Evolutionary conservation across 2,888 invertebrate genomes (phyloP).

Genomic region (Peribatodes rhomboidaria): DNA sequence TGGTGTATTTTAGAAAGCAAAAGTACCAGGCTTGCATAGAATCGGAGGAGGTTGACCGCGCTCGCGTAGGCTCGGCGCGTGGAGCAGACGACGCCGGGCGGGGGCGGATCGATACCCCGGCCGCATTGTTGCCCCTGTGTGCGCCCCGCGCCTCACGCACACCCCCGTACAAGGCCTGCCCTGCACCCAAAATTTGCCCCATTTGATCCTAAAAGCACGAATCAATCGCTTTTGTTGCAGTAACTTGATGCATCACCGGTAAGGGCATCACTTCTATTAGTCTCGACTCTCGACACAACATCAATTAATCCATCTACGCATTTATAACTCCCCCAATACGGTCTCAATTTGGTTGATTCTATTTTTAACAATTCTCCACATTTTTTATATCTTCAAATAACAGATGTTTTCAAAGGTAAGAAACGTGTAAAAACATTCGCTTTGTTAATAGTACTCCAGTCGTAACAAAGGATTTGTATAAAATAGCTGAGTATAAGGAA

Average conservation of each 20-base stretch:
- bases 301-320: conserved; percentile 27
- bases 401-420: conserved; percentile 33
- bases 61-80: conserved; percentile 69
- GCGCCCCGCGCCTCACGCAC: conserved; percentile 58
- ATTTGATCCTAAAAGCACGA: conserved; percentile 80
- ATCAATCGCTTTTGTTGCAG: conserved; percentile 84
- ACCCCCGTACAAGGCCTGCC: conserved; percentile 68
- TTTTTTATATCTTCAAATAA: conserved; percentile 15
- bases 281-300: conserved; percentile 25
- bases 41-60: conserved; percentile 60
- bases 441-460: conserved; percentile 27
- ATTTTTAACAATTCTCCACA: conserved; percentile 23
- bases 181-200: conserved; percentile 81
- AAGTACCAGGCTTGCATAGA: conserved; percentile 79
- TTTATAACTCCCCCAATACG: conserved; percentile 26
- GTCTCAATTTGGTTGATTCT: conserved; percentile 30
- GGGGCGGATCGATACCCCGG: conserved; percentile 82
- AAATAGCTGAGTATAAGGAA: conserved; percentile 51
- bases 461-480: conserved; percentile 40
- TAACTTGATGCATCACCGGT: conserved; percentile 69
- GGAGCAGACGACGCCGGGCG: conserved; percentile 68
- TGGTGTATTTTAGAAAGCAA: conserved; percentile 71
- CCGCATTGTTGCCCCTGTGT: conserved; percentile 82
- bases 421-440: conserved; percentile 34
- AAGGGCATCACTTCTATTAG: conserved; percentile 36